Percentiles rank a stretch among this genome's conserved stretches.
These are phyloP conservation scores for Aphidius ervi DNA, from an alignment of 1,140 invertebrate genomes.

Conservation along the genomic window DNA sequence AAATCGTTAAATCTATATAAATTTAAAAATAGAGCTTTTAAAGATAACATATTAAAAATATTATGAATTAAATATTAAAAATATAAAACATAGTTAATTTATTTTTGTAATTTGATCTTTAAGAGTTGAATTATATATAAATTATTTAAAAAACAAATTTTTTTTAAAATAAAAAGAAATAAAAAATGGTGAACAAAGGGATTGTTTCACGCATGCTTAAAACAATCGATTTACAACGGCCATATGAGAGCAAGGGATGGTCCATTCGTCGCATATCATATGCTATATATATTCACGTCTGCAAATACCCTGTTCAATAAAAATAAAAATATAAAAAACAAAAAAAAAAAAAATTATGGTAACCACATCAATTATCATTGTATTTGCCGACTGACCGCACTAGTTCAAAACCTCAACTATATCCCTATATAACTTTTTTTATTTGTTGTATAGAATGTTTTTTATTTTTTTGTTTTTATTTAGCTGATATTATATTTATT, in stretches of 20 bases:
- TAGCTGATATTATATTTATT: conserved; percentile 11
- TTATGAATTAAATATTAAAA: too few relatives aligned
- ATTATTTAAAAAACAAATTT: conserved; percentile 24
- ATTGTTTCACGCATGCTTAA: conserved; percentile 22
- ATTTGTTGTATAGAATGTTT: too few relatives aligned
- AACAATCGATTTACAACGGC: conserved; percentile 17
- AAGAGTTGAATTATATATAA: too few relatives aligned
- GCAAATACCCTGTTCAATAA: not conserved
- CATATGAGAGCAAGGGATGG: conserved; percentile 9
- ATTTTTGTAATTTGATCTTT: too few relatives aligned
- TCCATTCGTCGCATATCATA: conserved; percentile 20
- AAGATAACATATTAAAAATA: too few relatives aligned
- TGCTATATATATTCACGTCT: conserved; percentile 1
- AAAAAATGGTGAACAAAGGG: conserved; percentile 24
- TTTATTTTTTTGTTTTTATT: conserved; percentile 12
- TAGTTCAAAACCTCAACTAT: conserved; percentile 1
- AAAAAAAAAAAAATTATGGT: conserved; percentile 17
- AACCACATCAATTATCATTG: conserved; percentile 21
- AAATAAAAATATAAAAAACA: not conserved
- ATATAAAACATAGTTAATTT: too few relatives aligned
- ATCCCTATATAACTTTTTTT: not conserved
- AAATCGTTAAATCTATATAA: too few relatives aligned
- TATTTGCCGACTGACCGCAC: conserved; percentile 14
- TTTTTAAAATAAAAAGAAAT: conserved; percentile 8
- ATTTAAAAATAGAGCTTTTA: too few relatives aligned